Percentiles rank a stretch among this genome's conserved stretches.
phyloP scores from a whole-genome alignment of 2,113 vertebrate genomes.

The Osmerus mordax region DNA sequence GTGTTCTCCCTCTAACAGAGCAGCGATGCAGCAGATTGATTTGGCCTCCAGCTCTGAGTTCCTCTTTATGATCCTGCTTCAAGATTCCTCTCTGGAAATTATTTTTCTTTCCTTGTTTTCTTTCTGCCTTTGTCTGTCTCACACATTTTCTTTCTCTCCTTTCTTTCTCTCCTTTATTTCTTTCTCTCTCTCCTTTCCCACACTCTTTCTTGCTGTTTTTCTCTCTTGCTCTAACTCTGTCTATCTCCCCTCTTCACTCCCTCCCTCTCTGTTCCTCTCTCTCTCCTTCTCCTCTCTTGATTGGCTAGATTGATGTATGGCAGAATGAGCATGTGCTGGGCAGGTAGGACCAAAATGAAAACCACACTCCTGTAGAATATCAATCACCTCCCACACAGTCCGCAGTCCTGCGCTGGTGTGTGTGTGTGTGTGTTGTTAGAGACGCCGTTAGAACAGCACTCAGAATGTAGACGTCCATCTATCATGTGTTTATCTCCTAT shows the following conservation, averaged over 20 bases:
- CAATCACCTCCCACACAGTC: conserved; percentile 30
- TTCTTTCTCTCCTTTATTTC: not conserved
- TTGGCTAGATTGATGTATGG: conserved; percentile 51
- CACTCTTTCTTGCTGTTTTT: conserved; percentile 1
- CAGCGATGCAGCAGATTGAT: conserved; percentile 43
- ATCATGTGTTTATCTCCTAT: too few species aligned
- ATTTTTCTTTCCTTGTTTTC: too few species aligned
- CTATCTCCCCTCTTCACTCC: not conserved
- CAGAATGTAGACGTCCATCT: too few species aligned
- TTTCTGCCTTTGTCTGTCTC: too few species aligned
- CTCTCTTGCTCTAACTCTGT: conserved; percentile 16
- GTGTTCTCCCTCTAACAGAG: conserved; percentile 19
- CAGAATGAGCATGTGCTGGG: conserved; percentile 36
- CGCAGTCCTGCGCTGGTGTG: not conserved
- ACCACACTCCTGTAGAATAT: conserved; percentile 60
- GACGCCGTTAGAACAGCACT: too few species aligned
- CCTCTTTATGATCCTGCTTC: not conserved
- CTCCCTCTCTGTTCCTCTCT: not conserved
- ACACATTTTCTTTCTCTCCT: too few species aligned
- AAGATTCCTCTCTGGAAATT: too few species aligned
- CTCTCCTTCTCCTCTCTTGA: conserved; percentile 6
- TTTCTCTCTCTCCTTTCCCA: conserved; percentile 8
- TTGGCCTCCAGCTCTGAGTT: not conserved
- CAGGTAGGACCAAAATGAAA: conserved; percentile 51
- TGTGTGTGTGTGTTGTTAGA: too few species aligned